Base-by-base conservation (phyloP, 2,888 invertebrate genomes). In the Cephus spinipes region DNA sequence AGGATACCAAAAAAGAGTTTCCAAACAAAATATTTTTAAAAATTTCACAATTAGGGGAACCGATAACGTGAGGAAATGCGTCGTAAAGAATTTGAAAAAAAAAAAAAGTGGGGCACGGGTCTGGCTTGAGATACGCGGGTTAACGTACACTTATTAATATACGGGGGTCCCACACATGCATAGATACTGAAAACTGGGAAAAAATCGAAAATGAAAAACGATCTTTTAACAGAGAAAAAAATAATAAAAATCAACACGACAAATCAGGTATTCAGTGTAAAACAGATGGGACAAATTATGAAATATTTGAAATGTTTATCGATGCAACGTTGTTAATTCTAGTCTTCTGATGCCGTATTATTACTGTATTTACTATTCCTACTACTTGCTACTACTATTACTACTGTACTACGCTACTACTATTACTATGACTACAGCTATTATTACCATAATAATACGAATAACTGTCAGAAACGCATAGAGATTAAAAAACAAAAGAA, bases 301-400 rank as follows among this genome's bases (percentile, higher is more conserved):
- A 84, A 81, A 84, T 83, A 84, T 85, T 85, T 86, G 81, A 87
- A 82, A 87, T 85, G 81, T 88, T 88, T 85, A 87, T 87, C 84
- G 81, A 85, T 85, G 83, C 84, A 85, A 86, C 82, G 84, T 87
- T 86, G 85, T 86, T 87, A 82, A 81, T 80, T 83, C 80, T 82
- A 83, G 80, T 83, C 84, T 82, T 81, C 82, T 84, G 79, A 84
- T 79, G 80, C 81, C 77, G 82, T 84, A 82, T 81, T 84, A 55
- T 23, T 55, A 55, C 23, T 55, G 23, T 55, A 55, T 55, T 55
- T 23, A 55, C 55, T 55, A 55, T 55, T 55, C 55, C 55, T 55
- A 55, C 55, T 55, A 55, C 23, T 55, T 9, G 23, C 55, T 55
- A 55, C 55, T 55, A 55, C 23, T 40, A 40, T 40, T 23, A 40